Evolutionary conservation across 2,888 invertebrate genomes (phyloP).

Genomic region (Exephanes ischioxanthus): DNA sequence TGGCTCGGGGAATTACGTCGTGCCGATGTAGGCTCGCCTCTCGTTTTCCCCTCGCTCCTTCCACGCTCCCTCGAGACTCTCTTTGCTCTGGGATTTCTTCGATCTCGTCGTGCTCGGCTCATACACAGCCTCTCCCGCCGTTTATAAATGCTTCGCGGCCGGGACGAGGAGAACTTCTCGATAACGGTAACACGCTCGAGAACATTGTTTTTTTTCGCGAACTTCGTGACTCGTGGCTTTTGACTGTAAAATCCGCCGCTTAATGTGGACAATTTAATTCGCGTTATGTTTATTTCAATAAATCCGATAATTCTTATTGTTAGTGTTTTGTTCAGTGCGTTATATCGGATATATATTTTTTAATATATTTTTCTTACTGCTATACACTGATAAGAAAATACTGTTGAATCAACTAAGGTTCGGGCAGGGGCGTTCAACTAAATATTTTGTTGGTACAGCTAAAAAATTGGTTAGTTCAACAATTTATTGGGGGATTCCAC

Average conservation of each 20-base stretch:
- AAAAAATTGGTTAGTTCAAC: too few relatives aligned
- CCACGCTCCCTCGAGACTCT: constrained; percentile 29
- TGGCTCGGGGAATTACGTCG: constrained; percentile 60
- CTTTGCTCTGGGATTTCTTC: neutral
- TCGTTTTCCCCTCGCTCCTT: constrained; percentile 5
- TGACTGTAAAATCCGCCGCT: constrained; percentile 35
- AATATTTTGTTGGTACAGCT: too few relatives aligned
- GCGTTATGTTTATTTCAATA: constrained; percentile 20
- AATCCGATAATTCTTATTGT: neutral
- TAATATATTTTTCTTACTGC: too few relatives aligned
- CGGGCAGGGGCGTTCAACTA: too few relatives aligned
- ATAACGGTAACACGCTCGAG: constrained; percentile 61
- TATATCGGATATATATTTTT: too few relatives aligned
- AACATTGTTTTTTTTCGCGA: constrained; percentile 49
- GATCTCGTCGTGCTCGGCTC: constrained; percentile 8
- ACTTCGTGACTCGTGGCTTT: constrained; percentile 51
- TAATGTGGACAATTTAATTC: constrained; percentile 56
- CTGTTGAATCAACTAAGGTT: too few relatives aligned
- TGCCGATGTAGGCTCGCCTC: constrained; percentile 41
- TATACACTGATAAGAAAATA: too few relatives aligned
- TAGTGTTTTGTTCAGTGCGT: too few relatives aligned
- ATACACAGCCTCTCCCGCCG: constrained; percentile 16
- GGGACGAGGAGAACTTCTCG: constrained; percentile 27
- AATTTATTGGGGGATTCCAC: too few relatives aligned
- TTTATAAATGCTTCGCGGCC: constrained; percentile 30